A percentile compares a stretch with the other conserved stretches of the same genome.
phyloP scores from a whole-genome alignment of 2,797 vertebrate genomes.

The Botia almorhae region DNA sequence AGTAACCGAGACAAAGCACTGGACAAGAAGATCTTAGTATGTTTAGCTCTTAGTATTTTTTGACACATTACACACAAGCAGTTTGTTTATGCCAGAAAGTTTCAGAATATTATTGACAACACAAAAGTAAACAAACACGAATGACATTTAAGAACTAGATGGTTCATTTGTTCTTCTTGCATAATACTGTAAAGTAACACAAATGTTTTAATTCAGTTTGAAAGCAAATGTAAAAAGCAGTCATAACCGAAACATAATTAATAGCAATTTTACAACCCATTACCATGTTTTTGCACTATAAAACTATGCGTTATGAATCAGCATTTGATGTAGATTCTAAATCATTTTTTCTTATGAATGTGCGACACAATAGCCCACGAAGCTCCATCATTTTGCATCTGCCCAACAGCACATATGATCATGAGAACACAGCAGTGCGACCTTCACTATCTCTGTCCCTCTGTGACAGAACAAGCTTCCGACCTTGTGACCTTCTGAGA shows the following conservation, averaged over 20 bases:
- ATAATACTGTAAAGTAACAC: neutral
- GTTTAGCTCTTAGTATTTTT: neutral
- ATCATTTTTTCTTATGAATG: conserved; percentile 50
- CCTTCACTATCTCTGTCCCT: too few relatives aligned
- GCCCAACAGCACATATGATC: neutral
- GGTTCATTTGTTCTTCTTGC: neutral
- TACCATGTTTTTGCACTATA: neutral
- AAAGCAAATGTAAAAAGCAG: too few relatives aligned
- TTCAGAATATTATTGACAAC: neutral
- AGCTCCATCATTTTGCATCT: neutral
- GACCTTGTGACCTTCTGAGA: too few relatives aligned
- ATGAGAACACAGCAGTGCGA: neutral
- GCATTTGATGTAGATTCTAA: conserved; percentile 54
- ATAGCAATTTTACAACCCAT: neutral
- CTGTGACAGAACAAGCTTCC: too few relatives aligned
- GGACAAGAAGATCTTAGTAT: neutral
- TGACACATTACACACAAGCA: neutral
- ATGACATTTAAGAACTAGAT: neutral
- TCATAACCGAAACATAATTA: too few relatives aligned
- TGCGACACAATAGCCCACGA: neutral
- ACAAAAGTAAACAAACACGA: neutral
- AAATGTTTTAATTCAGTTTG: too few relatives aligned
- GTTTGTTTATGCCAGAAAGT: neutral
- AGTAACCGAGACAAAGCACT: neutral
- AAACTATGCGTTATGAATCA: conserved; percentile 53